These are phyloP conservation scores for Malurus elegans DNA, from an alignment of 2,113 vertebrate genomes.

Conservation along the genomic window DNA sequence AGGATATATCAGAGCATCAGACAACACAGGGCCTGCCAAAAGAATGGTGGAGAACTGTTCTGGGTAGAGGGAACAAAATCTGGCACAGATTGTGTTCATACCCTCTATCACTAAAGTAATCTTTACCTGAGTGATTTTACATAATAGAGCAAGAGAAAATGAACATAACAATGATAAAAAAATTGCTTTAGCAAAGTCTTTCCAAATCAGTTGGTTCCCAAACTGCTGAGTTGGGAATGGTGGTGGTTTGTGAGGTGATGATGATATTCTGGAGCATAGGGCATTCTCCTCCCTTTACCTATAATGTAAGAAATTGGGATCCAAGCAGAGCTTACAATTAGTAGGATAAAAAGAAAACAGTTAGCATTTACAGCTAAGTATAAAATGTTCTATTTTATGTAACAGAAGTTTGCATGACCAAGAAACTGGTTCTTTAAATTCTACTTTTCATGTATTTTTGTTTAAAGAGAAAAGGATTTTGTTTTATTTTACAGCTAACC, in stretches of 20 bases:
- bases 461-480: background rate
- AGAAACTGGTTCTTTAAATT: background rate
- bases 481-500: background rate
- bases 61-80: background rate
- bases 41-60: background rate
- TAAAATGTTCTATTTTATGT: background rate
- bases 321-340: background rate
- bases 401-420: background rate
- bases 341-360: background rate
- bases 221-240: background rate
- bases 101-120: fast-evolving
- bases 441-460: background rate
- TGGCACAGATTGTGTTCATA: background rate
- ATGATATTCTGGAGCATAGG: background rate
- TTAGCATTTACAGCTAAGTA: background rate
- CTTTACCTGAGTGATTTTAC: background rate
- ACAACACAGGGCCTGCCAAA: background rate
- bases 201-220: background rate
- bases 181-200: background rate
- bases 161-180: background rate
- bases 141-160: background rate
- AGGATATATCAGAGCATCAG: background rate
- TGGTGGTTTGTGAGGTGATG: background rate
- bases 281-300: background rate
- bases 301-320: background rate